Evolutionary conservation across 1,140 invertebrate species (phyloP).

Genomic region (Lepidurus arcticus): DNA sequence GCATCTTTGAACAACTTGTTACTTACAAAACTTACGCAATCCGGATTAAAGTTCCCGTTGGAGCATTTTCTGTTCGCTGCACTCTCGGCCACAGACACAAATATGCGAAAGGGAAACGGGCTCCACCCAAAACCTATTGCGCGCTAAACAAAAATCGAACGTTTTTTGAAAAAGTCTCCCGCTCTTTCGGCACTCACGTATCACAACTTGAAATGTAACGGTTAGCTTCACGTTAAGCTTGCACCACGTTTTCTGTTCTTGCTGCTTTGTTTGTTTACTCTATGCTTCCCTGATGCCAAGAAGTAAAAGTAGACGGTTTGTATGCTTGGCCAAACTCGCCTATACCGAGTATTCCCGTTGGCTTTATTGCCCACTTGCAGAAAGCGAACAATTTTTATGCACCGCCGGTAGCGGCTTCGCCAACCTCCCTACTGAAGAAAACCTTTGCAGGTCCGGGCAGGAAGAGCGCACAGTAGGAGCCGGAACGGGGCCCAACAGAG

Average conservation of each 20-base stretch:
- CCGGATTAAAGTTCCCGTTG: neutral
- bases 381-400: neutral
- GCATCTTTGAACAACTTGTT: slow-evolving; percentile 9
- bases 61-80: neutral
- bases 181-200: neutral
- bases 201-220: too few relatives aligned
- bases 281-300: too few relatives aligned
- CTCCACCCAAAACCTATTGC: neutral
- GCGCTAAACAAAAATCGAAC: neutral
- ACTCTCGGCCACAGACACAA: neutral
- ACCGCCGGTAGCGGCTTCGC: neutral
- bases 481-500: neutral
- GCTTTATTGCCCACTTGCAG: neutral
- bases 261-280: too few relatives aligned
- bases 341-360: neutral
- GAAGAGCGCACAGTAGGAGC: neutral
- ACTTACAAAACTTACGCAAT: slow-evolving; percentile 16
- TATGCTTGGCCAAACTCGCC: too few relatives aligned
- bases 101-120: neutral
- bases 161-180: neutral
- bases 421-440: neutral
- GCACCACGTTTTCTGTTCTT: too few relatives aligned
- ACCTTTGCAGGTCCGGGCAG: neutral
- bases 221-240: too few relatives aligned
- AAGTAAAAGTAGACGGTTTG: too few relatives aligned